Base-by-base conservation (phyloP, 1,140 invertebrate species). In the Drosophila obscura region DNA sequence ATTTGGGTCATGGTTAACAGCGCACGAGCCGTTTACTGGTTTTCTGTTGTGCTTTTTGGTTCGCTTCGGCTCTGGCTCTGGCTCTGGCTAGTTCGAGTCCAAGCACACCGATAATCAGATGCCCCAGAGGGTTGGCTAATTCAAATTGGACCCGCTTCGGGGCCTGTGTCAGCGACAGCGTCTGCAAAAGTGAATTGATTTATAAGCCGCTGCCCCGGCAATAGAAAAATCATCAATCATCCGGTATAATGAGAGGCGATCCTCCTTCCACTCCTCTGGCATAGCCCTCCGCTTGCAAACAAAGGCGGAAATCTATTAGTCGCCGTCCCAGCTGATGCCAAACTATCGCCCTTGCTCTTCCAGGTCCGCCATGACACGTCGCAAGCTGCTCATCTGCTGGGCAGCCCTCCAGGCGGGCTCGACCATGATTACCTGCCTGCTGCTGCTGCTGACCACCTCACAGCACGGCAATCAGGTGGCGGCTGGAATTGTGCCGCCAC, bases 401-500 rank as follows among this genome's bases (percentile, higher is more conserved):
- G 80, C 81, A 7, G 74, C 73, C 8, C 63, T 91, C 15, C 90
- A 91, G 44, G 82, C 84, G 15, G 67, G 77, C 24, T 63, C 72
- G 49, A 74, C 90, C 49, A 51, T 91, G 11, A 51, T 88, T 7
- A 73, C 77, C 11, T 84, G 81, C 51, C 58, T 87, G 48, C 46
- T 87, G 9, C 52, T 91, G 3, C 13, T 91, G 11, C 50, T 88
- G 15, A 57, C 59, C 57, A 62, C 55, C 5, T 39, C 62, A n/a
- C 65, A 74, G 4, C 57, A 64, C 8, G 6, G 62, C 5, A 26
- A 67, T 41, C 61, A 72, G 19, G 71, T 73, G 2, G 39, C 74
- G 2, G 71, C 92, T 0, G 95, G 95, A 15, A 95, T 97, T 53
- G 93, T 96, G 67, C 95, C 96, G 22, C 96, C 96, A 4, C 95